phyloP scores from a whole-genome alignment of 2,797 vertebrate species.

The Oreonectes daqikongensis region DNA sequence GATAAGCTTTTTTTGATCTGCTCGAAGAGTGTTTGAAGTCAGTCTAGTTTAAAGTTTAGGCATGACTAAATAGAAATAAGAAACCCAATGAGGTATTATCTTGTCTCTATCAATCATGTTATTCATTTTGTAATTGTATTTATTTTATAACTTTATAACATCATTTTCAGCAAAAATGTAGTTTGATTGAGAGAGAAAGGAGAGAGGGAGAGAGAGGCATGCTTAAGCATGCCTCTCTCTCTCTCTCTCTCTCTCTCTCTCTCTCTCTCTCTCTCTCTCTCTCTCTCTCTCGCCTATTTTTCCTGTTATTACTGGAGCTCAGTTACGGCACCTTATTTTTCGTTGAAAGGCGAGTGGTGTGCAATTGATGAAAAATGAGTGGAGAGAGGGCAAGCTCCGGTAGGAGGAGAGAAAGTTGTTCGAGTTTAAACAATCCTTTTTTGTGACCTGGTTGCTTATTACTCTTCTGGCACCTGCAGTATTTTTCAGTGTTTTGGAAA shows the following conservation, averaged over 20 bases:
- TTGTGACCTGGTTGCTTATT: conserved; percentile 74
- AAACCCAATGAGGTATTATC: neutral
- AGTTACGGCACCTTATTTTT: conserved; percentile 70
- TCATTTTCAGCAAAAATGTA: neutral
- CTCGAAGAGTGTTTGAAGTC: conserved; percentile 14
- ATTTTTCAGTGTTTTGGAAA: conserved; percentile 82
- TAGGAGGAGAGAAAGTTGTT: conserved; percentile 58
- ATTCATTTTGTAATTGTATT: too few relatives aligned
- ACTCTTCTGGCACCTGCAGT: conserved; percentile 80
- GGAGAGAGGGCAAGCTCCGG: conserved; percentile 27
- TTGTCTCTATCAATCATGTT: neutral
- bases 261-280: too few relatives aligned
- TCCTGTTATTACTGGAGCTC: conserved; percentile 71
- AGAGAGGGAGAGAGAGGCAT: neutral
- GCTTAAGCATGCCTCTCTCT: neutral
- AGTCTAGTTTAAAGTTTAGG: conserved; percentile 21
- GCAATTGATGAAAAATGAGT: conserved; percentile 52
- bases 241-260: too few relatives aligned
- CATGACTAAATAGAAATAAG: neutral
- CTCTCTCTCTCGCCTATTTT: conserved; percentile 21
- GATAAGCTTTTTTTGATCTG: conserved; percentile 38
- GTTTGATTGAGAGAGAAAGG: too few relatives aligned
- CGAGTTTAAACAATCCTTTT: conserved; percentile 76
- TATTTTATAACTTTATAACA: neutral
- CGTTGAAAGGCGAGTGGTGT: conserved; percentile 59